phyloP scores from a whole-genome alignment of 2,113 vertebrate species.

The Bubo blakistoni region DNA sequence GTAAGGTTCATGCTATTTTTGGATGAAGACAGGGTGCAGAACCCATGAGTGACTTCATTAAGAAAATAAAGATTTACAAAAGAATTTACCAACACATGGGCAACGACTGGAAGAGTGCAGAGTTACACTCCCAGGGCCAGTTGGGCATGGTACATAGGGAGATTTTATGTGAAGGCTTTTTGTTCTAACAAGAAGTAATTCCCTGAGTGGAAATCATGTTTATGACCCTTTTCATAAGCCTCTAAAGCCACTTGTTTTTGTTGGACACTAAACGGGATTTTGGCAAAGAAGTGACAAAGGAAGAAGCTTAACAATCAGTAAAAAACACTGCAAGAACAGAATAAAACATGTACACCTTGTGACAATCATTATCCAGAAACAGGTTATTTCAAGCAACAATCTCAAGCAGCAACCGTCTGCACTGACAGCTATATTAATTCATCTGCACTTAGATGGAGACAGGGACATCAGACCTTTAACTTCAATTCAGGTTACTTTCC shows the following conservation, averaged over 20 bases:
- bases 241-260: slow-evolving; percentile 64
- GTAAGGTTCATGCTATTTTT: slow-evolving; percentile 40
- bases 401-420: not conserved
- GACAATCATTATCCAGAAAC: slow-evolving; percentile 38
- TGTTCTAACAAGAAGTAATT: slow-evolving; percentile 13
- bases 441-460: not conserved
- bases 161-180: not conserved
- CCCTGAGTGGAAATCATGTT: slow-evolving; percentile 35
- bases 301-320: slow-evolving; percentile 41
- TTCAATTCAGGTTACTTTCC: slow-evolving; percentile 6
- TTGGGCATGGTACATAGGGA: not conserved
- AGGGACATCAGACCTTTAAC: not conserved
- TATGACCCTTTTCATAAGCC: slow-evolving; percentile 52
- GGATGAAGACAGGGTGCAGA: slow-evolving; percentile 6
- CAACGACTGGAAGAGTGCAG: not conserved
- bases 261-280: slow-evolving; percentile 32
- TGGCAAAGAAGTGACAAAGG: slow-evolving; percentile 30
- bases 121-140: not conserved
- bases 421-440: slow-evolving; percentile 1
- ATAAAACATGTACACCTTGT: slow-evolving; percentile 30
- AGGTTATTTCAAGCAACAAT: not conserved
- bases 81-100: not conserved
- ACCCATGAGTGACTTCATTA: slow-evolving; percentile 38
- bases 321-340: slow-evolving; percentile 36
- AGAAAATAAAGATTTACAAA: slow-evolving; percentile 48